phyloP scores from a whole-genome alignment of 2,113 vertebrate genomes.

The Tretioscincus oriximinensis region DNA sequence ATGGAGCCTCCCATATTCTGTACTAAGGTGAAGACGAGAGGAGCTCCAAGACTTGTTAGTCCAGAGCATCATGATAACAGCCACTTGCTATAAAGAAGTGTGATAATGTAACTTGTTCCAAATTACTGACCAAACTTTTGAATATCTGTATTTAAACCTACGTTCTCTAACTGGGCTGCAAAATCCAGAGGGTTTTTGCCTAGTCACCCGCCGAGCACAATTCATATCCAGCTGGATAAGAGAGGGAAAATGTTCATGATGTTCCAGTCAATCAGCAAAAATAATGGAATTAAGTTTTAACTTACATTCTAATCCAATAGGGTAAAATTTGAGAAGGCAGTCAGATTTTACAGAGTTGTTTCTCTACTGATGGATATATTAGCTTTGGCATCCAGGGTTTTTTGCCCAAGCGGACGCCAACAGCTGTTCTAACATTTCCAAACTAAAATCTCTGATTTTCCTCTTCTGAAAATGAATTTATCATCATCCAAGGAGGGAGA shows the following conservation, averaged over 20 bases:
- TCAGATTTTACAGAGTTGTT: background rate
- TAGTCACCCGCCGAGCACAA: background rate
- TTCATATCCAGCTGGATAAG: background rate
- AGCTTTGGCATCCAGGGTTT: constrained; percentile 28
- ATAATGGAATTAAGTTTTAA: constrained; percentile 3
- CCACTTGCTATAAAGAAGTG: no score
- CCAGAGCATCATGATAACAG: no score
- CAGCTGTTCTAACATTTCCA: constrained; percentile 5
- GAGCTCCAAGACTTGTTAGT: no score
- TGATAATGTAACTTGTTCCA: no score
- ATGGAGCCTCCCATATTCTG: no score
- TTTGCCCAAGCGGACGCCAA: background rate
- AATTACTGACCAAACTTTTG: no score
- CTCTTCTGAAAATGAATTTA: constrained; percentile 28
- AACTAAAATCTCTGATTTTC: rapidly evolving
- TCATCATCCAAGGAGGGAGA: constrained; percentile 4
- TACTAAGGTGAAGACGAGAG: no score
- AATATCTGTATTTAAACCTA: background rate
- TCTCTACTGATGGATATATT: constrained; percentile 23
- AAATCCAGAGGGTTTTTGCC: background rate
- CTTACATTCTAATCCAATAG: constrained; percentile 20
- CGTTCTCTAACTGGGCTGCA: background rate
- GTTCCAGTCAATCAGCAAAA: constrained; percentile 26
- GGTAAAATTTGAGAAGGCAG: constrained; percentile 21
- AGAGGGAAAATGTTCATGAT: background rate